Conservation (phyloP, 2,113 vertebrate species). For the Melanocharis versteri region DNA sequence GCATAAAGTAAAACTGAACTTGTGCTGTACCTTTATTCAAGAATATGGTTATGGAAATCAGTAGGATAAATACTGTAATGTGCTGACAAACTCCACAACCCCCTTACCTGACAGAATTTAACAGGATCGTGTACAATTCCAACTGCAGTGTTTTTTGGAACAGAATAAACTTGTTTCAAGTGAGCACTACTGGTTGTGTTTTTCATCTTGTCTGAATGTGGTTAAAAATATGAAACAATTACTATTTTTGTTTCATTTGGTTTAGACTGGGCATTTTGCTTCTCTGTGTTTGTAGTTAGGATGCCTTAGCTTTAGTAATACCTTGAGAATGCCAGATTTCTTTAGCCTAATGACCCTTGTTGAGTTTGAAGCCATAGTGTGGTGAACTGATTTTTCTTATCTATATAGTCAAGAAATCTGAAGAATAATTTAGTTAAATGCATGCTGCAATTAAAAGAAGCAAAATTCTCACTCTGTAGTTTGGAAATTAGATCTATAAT, state of each 20-base stretch:
- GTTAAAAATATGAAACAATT: neutral
- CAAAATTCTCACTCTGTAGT: neutral
- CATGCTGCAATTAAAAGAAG: neutral
- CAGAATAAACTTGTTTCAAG: conserved; percentile 54
- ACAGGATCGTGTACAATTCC: neutral
- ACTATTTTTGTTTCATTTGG: neutral
- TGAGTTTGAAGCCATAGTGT: neutral
- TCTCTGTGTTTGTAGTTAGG: neutral
- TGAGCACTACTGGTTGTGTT: neutral
- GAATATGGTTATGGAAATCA: neutral
- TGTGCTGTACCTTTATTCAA: neutral
- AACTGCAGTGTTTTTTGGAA: conserved; percentile 26
- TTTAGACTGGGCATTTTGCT: neutral
- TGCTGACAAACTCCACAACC: neutral
- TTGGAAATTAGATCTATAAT: neutral
- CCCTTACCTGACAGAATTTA: neutral
- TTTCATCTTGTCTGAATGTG: neutral
- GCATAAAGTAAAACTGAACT: conserved; percentile 4
- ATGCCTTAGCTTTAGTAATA: neutral
- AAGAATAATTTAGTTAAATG: neutral
- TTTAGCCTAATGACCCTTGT: neutral
- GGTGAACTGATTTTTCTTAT: neutral
- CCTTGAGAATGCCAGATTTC: neutral
- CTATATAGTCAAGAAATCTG: neutral
- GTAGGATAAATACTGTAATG: neutral